Evolutionary conservation across 2,113 vertebrate genomes (phyloP).

Genomic region (Seriola quinqueradiata): DNA sequence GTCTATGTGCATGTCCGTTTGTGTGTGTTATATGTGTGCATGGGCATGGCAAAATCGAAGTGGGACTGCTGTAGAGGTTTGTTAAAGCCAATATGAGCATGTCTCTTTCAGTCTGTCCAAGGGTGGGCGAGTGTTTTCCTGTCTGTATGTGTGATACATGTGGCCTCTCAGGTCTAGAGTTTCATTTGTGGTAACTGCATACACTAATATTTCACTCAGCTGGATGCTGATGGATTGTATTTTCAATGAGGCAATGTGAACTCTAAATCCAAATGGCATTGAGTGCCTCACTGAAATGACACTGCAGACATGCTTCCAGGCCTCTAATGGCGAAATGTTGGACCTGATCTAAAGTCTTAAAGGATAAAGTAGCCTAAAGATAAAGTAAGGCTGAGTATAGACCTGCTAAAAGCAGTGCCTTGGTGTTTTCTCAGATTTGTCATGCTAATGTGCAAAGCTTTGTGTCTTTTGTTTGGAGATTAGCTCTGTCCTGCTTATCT

Average conservation of each 20-base stretch:
- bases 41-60: conserved; percentile 16
- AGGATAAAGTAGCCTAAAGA: conserved; percentile 8
- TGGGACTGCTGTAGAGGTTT: conserved; percentile 27
- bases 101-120: conserved; percentile 39
- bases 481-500: conserved; percentile 62
- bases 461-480: conserved; percentile 64
- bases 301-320: not conserved
- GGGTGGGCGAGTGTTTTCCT: conserved; percentile 36
- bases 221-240: conserved; percentile 43
- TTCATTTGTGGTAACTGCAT: conserved; percentile 57
- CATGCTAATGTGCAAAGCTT: conserved; percentile 21
- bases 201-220: conserved; percentile 41
- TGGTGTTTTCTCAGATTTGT: conserved; percentile 49
- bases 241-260: conserved; percentile 35
- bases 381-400: conserved; percentile 13
- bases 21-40: conserved; percentile 23
- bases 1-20: conserved; percentile 44
- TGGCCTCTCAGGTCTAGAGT: conserved; percentile 14
- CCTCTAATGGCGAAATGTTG: conserved; percentile 3
- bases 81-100: conserved; percentile 28
- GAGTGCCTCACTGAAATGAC: conserved; percentile 13
- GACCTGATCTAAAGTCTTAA: conserved; percentile 14
- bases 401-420: conserved; percentile 27
- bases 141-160: conserved; percentile 47
- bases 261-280: conserved; percentile 30